Evolutionary conservation across 2,797 vertebrate genomes (phyloP).

Genomic region (Lepus townsendii): DNA sequence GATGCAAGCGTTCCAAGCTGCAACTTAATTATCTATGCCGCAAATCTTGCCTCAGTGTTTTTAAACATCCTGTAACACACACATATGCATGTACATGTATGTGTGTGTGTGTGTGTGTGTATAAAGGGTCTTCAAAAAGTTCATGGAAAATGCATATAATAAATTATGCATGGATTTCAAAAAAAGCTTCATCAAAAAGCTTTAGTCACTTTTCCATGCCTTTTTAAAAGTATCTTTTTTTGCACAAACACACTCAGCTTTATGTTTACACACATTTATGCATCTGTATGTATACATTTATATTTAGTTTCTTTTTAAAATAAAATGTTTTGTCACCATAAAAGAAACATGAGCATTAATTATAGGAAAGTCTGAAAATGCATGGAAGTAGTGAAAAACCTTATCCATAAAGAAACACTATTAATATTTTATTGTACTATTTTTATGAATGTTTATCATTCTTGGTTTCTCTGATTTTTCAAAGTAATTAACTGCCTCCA

Average conservation of each 20-base stretch:
- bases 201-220: no score
- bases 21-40: no score
- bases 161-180: no score
- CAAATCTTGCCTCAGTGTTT: not conserved
- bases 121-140: no score
- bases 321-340: not conserved
- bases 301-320: conserved; percentile 37
- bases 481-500: not conserved
- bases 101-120: not conserved
- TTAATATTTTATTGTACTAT: not conserved
- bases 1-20: no score
- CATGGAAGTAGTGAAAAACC: not conserved
- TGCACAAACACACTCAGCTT: not conserved
- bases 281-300: not conserved
- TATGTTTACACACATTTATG: not conserved
- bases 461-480: not conserved
- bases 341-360: not conserved
- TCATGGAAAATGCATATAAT: no score
- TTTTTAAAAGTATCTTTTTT: no score
- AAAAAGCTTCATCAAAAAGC: no score
- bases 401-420: not conserved
- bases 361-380: not conserved
- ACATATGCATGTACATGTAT: not conserved
- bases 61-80: not conserved
- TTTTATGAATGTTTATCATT: not conserved